Percentiles rank a stretch among this genome's conserved stretches.
Conservation (phyloP, 2,797 vertebrate genomes). For the Nothura maculosa region DNA sequence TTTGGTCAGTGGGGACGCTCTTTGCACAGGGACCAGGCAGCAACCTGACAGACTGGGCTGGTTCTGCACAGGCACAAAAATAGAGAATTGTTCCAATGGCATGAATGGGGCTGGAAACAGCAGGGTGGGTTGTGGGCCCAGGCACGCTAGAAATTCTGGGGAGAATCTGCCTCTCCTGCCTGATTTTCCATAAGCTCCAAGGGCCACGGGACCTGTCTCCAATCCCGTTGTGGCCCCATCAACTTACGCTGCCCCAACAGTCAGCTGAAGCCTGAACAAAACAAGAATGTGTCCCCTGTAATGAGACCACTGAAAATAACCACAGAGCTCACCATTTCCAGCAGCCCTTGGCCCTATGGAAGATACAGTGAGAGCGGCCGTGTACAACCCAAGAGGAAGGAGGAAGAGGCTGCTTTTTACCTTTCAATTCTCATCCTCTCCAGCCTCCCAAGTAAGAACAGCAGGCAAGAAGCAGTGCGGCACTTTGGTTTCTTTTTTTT, state of each 20-base stretch:
- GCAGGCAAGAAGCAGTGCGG: constrained; percentile 35
- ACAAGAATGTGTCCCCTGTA: not conserved
- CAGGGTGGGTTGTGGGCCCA: not conserved
- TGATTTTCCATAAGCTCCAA: not conserved
- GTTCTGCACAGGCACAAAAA: fast-evolving
- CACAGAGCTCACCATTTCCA: not conserved
- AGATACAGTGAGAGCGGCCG: not conserved
- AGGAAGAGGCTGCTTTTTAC: not conserved
- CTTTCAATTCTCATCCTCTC: constrained; percentile 3
- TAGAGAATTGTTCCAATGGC: fast-evolving
- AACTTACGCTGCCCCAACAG: fast-evolving
- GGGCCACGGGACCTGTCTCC: not conserved
- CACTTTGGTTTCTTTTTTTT: constrained; percentile 12
- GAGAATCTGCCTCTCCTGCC: not conserved
- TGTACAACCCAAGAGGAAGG: not conserved
- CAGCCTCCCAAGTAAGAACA: constrained; percentile 41
- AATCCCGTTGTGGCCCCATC: no score
- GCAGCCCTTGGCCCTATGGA: not conserved
- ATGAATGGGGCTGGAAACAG: fast-evolving
- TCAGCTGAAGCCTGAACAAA: not conserved
- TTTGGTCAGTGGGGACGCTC: fast-evolving
- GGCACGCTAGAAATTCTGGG: not conserved
- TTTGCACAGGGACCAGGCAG: not conserved
- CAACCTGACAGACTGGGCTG: fast-evolving
- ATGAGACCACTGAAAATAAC: not conserved